phyloP scores from a whole-genome alignment of 2,113 vertebrate species.

The Chlorodrepanis virens region DNA sequence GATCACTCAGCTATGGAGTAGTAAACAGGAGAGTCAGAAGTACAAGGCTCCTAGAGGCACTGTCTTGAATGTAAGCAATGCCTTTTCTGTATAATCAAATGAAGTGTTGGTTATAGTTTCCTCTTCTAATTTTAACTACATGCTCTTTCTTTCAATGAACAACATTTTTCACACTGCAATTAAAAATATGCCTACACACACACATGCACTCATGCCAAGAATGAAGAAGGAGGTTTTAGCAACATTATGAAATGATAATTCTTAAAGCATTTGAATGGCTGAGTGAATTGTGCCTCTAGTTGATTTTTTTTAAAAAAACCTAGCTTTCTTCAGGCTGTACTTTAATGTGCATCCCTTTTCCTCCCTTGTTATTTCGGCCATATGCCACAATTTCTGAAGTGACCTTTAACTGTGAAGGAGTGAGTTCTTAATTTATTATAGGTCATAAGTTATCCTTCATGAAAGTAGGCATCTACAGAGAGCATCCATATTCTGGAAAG shows the following conservation, averaged over 20 bases:
- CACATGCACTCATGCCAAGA: neutral
- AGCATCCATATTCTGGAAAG: neutral
- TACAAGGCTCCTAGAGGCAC: neutral
- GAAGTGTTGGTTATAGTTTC: conserved; percentile 8
- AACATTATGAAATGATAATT: neutral
- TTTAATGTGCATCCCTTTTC: neutral
- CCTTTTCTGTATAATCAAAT: neutral
- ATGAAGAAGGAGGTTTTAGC: neutral
- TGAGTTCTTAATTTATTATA: neutral
- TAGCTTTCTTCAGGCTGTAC: neutral
- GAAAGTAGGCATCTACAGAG: neutral
- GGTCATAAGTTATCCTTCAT: rapidly evolving
- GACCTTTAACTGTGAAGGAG: neutral
- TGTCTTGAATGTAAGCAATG: neutral
- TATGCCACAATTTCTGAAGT: neutral
- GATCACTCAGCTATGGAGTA: neutral
- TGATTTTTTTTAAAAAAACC: neutral
- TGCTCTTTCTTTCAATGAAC: neutral
- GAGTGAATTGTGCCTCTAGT: neutral
- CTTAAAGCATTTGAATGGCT: neutral
- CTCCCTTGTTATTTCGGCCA: neutral
- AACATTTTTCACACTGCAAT: neutral
- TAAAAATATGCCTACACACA: neutral
- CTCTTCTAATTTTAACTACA: neutral
- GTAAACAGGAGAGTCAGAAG: neutral